Conservation (phyloP, 2,113 vertebrate genomes). For the Pantherophis guttatus region DNA sequence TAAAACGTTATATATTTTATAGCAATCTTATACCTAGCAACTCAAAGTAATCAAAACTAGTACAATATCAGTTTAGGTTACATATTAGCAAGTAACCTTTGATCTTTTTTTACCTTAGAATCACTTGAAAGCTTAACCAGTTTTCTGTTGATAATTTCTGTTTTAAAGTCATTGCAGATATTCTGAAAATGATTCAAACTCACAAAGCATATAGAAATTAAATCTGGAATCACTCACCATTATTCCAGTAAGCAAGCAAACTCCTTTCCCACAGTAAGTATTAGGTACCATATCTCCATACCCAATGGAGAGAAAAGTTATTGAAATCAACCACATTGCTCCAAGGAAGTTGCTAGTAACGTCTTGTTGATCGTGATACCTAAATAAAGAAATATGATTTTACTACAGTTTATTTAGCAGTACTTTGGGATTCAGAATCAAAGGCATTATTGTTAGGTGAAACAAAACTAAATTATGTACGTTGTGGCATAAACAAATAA, state of each 20-base stretch:
- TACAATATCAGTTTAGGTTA: not conserved
- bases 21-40: not conserved
- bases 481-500: not conserved
- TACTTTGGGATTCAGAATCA: not conserved
- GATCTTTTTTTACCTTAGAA: not conserved
- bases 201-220: not conserved
- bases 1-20: not conserved
- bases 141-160: not conserved
- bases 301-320: conserved; percentile 98
- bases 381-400: conserved; percentile 63
- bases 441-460: not conserved
- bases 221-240: conserved; percentile 82
- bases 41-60: not conserved
- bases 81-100: too few species aligned
- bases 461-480: not conserved
- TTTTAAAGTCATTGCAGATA: not conserved
- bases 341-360: conserved; percentile 98
- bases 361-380: conserved; percentile 96
- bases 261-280: conserved; percentile 98
- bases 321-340: conserved; percentile 99
- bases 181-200: conserved; percentile 15
- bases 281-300: conserved; percentile 99
- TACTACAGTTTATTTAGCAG: not conserved
- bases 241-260: conserved; percentile 97
- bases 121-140: not conserved